These are phyloP conservation scores for Mionectes olivaceus DNA, from an alignment of 2,797 vertebrate genomes.

Conservation along the genomic window DNA sequence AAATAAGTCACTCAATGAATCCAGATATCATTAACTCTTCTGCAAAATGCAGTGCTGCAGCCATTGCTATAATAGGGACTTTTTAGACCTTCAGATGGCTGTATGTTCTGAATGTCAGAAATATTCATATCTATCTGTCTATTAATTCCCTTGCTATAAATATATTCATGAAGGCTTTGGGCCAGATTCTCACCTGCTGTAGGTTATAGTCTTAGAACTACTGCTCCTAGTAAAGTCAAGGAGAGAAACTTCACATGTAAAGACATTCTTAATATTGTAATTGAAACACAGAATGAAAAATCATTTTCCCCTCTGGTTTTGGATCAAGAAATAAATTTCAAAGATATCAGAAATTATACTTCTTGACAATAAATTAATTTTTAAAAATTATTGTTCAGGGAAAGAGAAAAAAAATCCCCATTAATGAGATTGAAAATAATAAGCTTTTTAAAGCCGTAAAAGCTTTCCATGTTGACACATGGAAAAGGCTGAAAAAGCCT, in stretches of 20 bases:
- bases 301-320: neutral
- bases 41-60: neutral
- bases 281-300: neutral
- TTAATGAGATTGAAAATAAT: neutral
- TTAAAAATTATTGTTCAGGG: neutral
- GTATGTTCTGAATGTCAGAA: neutral
- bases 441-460: neutral
- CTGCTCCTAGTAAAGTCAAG: neutral
- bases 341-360: neutral
- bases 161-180: neutral
- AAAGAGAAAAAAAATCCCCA: neutral
- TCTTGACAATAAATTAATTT: neutral
- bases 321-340: neutral
- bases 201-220: neutral
- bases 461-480: neutral
- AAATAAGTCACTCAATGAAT: neutral
- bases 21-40: neutral
- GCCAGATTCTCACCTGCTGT: neutral
- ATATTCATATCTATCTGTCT: neutral
- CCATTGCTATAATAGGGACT: neutral
- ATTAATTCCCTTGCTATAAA: neutral
- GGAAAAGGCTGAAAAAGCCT: slow-evolving; percentile 1
- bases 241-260: neutral
- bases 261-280: neutral
- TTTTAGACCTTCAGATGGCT: neutral